Evolutionary conservation across 2,113 vertebrate genomes (phyloP), one percentile per base, ranked within the genome.

Genomic region (Calyptomena viridis): DNA sequence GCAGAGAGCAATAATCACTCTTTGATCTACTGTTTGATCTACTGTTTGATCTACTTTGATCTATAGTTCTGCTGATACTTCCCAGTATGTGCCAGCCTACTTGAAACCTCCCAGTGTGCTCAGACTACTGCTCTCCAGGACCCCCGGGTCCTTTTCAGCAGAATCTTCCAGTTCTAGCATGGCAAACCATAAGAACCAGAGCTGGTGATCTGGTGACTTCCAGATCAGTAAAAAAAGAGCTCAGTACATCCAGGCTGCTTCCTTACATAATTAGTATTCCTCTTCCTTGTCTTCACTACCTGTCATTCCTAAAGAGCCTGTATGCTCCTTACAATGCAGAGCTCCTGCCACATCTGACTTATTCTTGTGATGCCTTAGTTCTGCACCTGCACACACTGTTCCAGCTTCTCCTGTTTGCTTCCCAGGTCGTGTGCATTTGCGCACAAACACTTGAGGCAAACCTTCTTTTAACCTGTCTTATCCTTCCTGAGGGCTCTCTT

Each of bases 371-470:
- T 33, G 46, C 62, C 63, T 92, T 47, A 35, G 50, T 24, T 88
- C 63, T 89, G 76, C 3, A 6, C 35, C 60, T 23, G 39, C 68
- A 71, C 35, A 28, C 33, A 80, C 64, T 86, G 50, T 67, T 72
- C 47, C 37, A 84, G 28, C 21, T 95, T 59, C 50, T 81, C 63
- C 72, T 59, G 6, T 78, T 88, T 88, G 19, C 35, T 89, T 89
- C 76, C 56, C 47, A 64, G 88, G 33, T 33, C 19, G 67, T 33
- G 66, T 60, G 47, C 73, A 67, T 87, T 90, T 90, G 68, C 88
- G 88, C 77, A 75, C 77, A 93, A 87, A 77, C 52, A 92, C 95
- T 91, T 19, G 56, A 94, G 93, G 86, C 83, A 92, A 93, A 90
- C 33, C 59, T 94, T 75, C 46, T 89, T 95, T 72, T 77, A 95